Evolutionary conservation across 2,113 vertebrate genomes (phyloP).

Genomic region (Harpagus bidentatus): DNA sequence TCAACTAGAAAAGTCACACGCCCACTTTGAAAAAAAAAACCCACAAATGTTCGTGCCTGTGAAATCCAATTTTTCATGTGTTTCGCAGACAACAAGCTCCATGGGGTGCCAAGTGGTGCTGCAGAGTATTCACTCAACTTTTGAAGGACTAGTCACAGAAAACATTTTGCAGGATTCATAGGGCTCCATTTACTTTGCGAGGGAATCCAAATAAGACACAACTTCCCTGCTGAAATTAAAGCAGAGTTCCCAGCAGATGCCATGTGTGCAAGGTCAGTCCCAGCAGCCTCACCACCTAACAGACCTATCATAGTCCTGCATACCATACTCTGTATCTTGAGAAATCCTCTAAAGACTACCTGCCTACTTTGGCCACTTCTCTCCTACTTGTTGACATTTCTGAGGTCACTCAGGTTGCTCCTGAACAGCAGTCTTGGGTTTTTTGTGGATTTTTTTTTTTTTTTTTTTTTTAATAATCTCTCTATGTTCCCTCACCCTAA

Average conservation of each 20-base stretch:
- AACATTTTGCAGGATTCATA: neutral
- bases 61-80: neutral
- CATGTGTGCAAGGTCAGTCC: neutral
- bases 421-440: neutral
- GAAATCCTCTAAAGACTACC: neutral
- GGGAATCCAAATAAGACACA: neutral
- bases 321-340: neutral
- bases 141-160: neutral
- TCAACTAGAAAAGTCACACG: neutral
- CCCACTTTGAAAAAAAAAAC: neutral
- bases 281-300: neutral
- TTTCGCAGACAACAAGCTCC: neutral
- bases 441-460: neutral
- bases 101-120: rapidly evolving
- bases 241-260: neutral
- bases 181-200: neutral
- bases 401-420: neutral
- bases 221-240: neutral
- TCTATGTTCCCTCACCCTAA: neutral
- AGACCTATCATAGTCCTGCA: neutral
- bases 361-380: neutral
- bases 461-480: neutral
- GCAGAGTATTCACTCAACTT: neutral
- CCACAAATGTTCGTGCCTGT: neutral
- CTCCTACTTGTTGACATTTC: neutral